Evolutionary conservation across 2,797 vertebrate species (phyloP), one percentile per base, ranked within the genome.

Genomic region (Acanthornis magna): DNA sequence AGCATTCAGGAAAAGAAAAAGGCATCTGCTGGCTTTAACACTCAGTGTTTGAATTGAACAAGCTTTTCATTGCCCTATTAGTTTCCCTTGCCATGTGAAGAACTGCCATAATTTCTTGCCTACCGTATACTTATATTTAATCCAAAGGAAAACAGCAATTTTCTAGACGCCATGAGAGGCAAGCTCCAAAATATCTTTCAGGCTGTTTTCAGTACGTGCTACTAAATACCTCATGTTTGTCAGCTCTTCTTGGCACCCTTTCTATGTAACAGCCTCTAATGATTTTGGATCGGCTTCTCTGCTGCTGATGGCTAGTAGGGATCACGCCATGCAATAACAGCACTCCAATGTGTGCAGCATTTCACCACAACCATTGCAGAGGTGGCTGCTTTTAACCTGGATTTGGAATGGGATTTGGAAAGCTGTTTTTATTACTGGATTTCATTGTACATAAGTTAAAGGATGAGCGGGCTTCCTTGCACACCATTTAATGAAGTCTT

Each of bases 241-340:
- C 96, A 96, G 95, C 91, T 88, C 91, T 60, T 78, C 74, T 77
- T 94, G 94, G 93, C 95, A 94, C 54, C 67, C 55, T 88, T 89
- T 91, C 88, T 63, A 0, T 60, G 54, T 51, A 73, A 63, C 78
- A 93, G 93, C 74, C 76, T 85, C 75, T 81, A 81, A 77, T 71
- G 90, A 75, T 84, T 87, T 82, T 95, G 88, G 77, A 95, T 88
- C 18, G 0, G 82, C 47, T 82, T 68, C 81, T 77, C 42, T 48
- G 57, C 43, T 67, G 92, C 26, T 71, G 89, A 29, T 72, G 89
- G 89, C 55, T 74, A 29, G 74, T 5, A n/a, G 43, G 72, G 68
- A 80, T 92, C 80, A 38, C 0, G 0, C 67, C 32, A 42, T 42
- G 51, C 50, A 50, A 50, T 27, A 60, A 36, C 74, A 40, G 58